A percentile compares a stretch with the other conserved stretches of the same genome.
Conservation (phyloP, 2,113 vertebrate species). For the Stictonetta naevosa region DNA sequence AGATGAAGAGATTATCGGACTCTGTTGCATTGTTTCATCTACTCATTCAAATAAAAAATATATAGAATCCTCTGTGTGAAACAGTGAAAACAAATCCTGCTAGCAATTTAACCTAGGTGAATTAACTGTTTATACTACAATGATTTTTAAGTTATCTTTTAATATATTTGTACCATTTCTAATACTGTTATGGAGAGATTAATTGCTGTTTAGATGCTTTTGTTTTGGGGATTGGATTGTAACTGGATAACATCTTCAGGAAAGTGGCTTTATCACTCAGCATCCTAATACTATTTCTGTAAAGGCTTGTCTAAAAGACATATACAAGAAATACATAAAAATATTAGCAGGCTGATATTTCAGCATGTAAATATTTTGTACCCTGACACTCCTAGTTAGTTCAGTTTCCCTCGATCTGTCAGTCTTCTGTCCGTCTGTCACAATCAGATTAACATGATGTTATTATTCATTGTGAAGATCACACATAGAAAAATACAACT, state of each 20-base stretch:
- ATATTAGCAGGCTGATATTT: not conserved
- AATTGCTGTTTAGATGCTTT: not conserved
- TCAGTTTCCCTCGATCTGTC: not conserved
- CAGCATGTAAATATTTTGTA: not conserved
- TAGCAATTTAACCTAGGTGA: not conserved
- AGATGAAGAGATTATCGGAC: conserved; percentile 10
- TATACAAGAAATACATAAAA: not conserved
- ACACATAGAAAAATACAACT: not conserved
- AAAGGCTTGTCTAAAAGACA: not conserved
- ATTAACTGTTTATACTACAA: not conserved
- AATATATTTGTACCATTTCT: not conserved
- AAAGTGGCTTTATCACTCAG: not conserved
- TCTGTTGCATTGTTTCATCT: conserved; percentile 14
- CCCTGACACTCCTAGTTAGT: not conserved
- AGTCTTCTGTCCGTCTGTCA: not conserved
- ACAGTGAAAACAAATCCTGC: conserved; percentile 6
- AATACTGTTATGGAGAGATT: not conserved
- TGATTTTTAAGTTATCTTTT: not conserved
- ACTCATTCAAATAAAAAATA: conserved; percentile 28
- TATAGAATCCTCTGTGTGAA: not conserved
- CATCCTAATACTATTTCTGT: not conserved
- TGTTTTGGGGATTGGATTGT: not conserved
- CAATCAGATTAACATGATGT: not conserved
- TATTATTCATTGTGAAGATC: not conserved
- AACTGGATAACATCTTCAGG: not conserved